These are phyloP conservation scores for Cyclura pinguis DNA, from an alignment of 2,797 vertebrate species.

Conservation along the genomic window DNA sequence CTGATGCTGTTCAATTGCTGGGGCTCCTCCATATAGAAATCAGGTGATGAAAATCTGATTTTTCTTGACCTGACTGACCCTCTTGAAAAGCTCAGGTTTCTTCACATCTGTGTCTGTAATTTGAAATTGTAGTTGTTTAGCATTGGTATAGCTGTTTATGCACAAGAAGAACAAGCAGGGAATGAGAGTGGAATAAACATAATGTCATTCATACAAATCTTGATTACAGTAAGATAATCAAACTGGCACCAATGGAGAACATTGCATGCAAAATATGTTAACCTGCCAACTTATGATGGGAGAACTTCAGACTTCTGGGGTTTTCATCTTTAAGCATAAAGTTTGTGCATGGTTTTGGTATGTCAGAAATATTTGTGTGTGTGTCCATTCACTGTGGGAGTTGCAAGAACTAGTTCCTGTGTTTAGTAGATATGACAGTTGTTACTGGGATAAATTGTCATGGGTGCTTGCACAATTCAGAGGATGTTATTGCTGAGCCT, in stretches of 20 bases:
- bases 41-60: constrained; percentile 64
- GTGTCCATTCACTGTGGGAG: neutral
- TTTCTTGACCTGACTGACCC: constrained; percentile 66
- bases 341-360: neutral
- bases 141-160: constrained; percentile 76
- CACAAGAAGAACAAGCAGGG: constrained; percentile 73
- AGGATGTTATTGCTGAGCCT: too few species aligned
- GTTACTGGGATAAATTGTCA: too few species aligned
- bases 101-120: constrained; percentile 74
- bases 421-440: too few species aligned
- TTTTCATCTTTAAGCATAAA: constrained; percentile 45
- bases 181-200: constrained; percentile 77
- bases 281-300: constrained; percentile 66
- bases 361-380: neutral
- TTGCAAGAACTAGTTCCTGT: neutral
- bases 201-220: constrained; percentile 77
- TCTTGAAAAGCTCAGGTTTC: constrained; percentile 54
- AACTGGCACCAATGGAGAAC: constrained; percentile 70
- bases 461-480: too few species aligned
- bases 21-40: neutral
- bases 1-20: neutral
- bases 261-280: constrained; percentile 55
- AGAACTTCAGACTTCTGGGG: constrained; percentile 59
- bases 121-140: constrained; percentile 73
- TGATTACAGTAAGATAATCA: constrained; percentile 75